Percentiles rank a stretch among this genome's conserved stretches.
These are phyloP conservation scores for Dorcus hopei DNA, from an alignment of 2,888 invertebrate species.

Conservation along the genomic window DNA sequence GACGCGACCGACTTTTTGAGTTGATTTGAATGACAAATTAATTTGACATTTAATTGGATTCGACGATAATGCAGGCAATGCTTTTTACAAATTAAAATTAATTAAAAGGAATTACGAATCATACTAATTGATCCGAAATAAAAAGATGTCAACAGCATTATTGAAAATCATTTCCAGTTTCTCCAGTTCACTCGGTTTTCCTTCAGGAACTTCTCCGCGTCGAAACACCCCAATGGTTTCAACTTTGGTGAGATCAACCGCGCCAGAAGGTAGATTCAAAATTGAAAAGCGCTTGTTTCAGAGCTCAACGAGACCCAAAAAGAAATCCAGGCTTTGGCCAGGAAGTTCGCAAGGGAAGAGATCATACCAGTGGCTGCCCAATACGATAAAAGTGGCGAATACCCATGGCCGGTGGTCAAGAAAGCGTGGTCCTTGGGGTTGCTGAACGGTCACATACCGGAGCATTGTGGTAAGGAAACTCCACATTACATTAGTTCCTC, in stretches of 20 bases:
- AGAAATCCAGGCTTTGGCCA: constrained; percentile 72
- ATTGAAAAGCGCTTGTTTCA: constrained; percentile 9
- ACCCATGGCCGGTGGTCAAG: constrained; percentile 91
- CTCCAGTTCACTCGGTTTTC: too few relatives aligned
- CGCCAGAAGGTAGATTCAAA: background rate
- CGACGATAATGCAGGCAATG: too few relatives aligned
- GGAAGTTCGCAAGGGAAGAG: constrained; percentile 88
- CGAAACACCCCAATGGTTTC: constrained; percentile 19
- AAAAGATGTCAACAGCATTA: too few relatives aligned
- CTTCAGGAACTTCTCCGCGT: constrained; percentile 18
- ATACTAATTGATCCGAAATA: too few relatives aligned
- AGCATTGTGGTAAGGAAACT: constrained; percentile 58
- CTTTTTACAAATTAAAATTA: too few relatives aligned
- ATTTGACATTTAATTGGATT: too few relatives aligned
- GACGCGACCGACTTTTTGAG: too few relatives aligned
- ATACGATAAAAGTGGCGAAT: constrained; percentile 84
- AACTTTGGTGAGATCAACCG: constrained; percentile 21
- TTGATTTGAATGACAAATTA: too few relatives aligned
- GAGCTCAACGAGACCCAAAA: constrained; percentile 68
- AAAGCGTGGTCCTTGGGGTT: constrained; percentile 87
- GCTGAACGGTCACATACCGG: constrained; percentile 80
- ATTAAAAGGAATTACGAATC: too few relatives aligned
- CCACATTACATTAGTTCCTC: background rate
- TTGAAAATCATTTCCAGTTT: too few relatives aligned
- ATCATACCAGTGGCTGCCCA: constrained; percentile 84